Base-by-base conservation (phyloP, 1,140 invertebrate species). In the Drosophila neocordata region DNA sequence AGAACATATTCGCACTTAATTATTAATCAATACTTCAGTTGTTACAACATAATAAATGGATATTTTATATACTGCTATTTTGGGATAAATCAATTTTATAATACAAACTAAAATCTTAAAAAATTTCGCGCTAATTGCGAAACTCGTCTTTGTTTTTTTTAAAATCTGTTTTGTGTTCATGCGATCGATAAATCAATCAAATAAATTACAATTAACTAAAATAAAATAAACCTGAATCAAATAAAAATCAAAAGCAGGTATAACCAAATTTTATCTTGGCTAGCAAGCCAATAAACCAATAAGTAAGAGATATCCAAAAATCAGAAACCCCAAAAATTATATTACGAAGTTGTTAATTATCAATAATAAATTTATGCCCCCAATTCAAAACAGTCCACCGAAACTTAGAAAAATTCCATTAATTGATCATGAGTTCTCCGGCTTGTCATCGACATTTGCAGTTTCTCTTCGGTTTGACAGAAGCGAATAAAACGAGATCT, bases 171-270 rank as follows among this genome's bases (percentile, higher is more conserved):
- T 64, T 53, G 24, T 34, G 24, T 73, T 53, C 15, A 9, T 1
- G 9, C 15, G 41, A 18, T 11, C 83, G 71, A 87, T 87, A 88
- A 88, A 87, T 87, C 82, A 87, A 87, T 87, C 82, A 87, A 87
- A 87, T 87, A 87, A 87, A 87, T 87, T 87, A 87, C 83, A 87
- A 87, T 87, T 87, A 87, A 88, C 83, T 63, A 87, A 74, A 74
- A 85, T 69, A 68, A 77, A 73, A 87, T 82, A 79, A 87, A 87
- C 72, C 57, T 81, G 68, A 80, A 80, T 65, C 64, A 72, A 71
- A 74, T 55, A 73, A 24, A 24, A 24, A 24, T 1, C 27, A 65
- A 70, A 44, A 59, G 51, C 59, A 37, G 48, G 12, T 69, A 44
- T 52, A 63, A 41, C 52, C 60, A 51, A 74, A 70, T 62, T 55